Evolutionary conservation across 2,888 invertebrate species (phyloP).

Genomic region (Dolomedes plantarius): DNA sequence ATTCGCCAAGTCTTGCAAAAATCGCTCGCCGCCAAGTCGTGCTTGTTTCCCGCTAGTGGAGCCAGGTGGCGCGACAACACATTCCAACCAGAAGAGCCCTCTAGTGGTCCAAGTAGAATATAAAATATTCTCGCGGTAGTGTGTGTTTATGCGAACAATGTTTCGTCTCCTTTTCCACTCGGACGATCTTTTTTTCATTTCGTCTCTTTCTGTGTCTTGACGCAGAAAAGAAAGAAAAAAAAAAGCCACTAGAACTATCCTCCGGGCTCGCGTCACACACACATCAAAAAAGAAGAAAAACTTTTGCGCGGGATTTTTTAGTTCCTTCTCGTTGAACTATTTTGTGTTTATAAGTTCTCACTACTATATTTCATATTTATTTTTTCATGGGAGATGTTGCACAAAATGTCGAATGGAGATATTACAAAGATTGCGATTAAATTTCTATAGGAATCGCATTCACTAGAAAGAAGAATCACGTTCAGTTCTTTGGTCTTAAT

Average conservation of each 20-base stretch:
- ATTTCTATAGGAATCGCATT: neutral
- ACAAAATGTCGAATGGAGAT: neutral
- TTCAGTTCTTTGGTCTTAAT: too few relatives aligned
- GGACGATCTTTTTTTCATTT: neutral
- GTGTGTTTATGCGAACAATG: neutral
- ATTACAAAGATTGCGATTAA: neutral
- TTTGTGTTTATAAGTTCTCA: neutral
- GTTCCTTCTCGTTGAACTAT: constrained; percentile 1
- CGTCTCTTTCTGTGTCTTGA: neutral
- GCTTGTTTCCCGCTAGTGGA: constrained; percentile 13
- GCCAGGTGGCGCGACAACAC: constrained; percentile 42
- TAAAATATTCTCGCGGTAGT: neutral
- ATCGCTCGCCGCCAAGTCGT: neutral
- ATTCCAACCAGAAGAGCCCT: constrained; percentile 59
- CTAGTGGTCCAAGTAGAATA: constrained; percentile 65
- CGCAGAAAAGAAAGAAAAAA: neutral
- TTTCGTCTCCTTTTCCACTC: neutral
- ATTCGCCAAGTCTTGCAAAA: neutral
- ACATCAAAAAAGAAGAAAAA: too few relatives aligned
- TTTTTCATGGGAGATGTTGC: neutral
- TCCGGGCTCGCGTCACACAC: neutral
- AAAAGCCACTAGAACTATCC: neutral
- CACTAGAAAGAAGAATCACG: too few relatives aligned
- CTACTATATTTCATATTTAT: neutral
- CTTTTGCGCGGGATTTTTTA: constrained; percentile 10